Evolutionary conservation across 2,888 invertebrate genomes (phyloP).

Genomic region (Drosophila antonietae): DNA sequence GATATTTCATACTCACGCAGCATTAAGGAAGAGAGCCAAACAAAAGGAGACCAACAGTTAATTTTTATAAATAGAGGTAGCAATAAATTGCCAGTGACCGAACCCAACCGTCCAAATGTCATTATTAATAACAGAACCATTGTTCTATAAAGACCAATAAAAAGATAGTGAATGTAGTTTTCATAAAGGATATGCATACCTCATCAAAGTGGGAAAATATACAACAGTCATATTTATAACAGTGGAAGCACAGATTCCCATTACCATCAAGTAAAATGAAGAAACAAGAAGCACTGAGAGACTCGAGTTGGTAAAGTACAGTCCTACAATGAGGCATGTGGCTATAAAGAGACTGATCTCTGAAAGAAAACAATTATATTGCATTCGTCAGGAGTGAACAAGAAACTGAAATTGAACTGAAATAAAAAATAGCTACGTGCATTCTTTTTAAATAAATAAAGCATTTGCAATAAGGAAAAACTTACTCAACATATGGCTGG

Average conservation of each 20-base stretch:
- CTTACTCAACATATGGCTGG: slow-evolving; percentile 68
- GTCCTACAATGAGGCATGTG: slow-evolving; percentile 85
- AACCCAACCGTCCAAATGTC: slow-evolving; percentile 90
- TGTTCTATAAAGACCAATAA: slow-evolving; percentile 85
- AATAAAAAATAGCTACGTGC: too few species aligned
- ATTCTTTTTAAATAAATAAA: too few species aligned
- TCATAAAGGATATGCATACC: slow-evolving; percentile 27
- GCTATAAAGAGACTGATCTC: slow-evolving; percentile 84
- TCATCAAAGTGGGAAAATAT: slow-evolving; percentile 81
- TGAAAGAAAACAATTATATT: slow-evolving; percentile 28
- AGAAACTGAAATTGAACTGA: too few species aligned
- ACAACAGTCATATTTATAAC: slow-evolving; percentile 73
- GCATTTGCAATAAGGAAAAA: background rate
- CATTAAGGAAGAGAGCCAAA: slow-evolving; percentile 87
- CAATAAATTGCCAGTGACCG: slow-evolving; percentile 88
- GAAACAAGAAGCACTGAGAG: slow-evolving; percentile 85
- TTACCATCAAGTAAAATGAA: slow-evolving; percentile 85
- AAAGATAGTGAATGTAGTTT: too few species aligned
- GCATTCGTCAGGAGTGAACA: background rate
- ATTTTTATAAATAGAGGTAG: slow-evolving; percentile 88
- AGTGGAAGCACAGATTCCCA: slow-evolving; percentile 75
- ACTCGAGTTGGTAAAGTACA: slow-evolving; percentile 86
- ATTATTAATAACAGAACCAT: slow-evolving; percentile 90
- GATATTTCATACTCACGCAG: slow-evolving; percentile 84
- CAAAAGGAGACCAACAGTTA: slow-evolving; percentile 90